These are phyloP conservation scores for Emesis russula DNA, from an alignment of 2,888 invertebrate species.

Conservation along the genomic window DNA sequence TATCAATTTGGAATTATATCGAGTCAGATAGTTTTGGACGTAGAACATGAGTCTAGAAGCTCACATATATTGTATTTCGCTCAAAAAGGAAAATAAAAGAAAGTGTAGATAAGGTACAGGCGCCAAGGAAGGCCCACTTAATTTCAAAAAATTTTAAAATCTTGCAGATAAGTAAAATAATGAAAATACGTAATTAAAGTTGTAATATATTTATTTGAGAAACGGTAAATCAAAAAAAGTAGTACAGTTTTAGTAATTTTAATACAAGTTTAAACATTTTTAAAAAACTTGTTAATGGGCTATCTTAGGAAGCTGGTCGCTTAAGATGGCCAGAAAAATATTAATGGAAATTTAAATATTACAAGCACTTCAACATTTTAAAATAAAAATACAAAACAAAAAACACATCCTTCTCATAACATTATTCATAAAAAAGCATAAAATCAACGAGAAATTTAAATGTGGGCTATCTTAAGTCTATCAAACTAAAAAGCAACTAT, in stretches of 20 bases:
- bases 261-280: constrained; percentile 20
- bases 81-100: too few species aligned
- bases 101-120: too few species aligned
- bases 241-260: constrained; percentile 8
- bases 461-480: constrained; percentile 8
- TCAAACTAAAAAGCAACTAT: constrained; percentile 3
- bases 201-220: constrained; percentile 13
- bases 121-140: too few species aligned
- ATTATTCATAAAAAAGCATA: constrained; percentile 2
- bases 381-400: not conserved
- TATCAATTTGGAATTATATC: too few species aligned
- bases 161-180: not conserved
- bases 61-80: too few species aligned
- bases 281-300: constrained; percentile 10
- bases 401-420: constrained; percentile 9
- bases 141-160: too few species aligned
- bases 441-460: constrained; percentile 15
- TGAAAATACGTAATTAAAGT: not conserved
- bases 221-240: constrained; percentile 7
- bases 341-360: constrained; percentile 3
- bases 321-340: constrained; percentile 26
- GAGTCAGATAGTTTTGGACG: too few species aligned
- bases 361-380: constrained; percentile 10
- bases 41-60: too few species aligned
- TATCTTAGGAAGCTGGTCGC: constrained; percentile 20